phyloP scores from a whole-genome alignment of 2,888 invertebrate genomes.

The Patella caerulea region DNA sequence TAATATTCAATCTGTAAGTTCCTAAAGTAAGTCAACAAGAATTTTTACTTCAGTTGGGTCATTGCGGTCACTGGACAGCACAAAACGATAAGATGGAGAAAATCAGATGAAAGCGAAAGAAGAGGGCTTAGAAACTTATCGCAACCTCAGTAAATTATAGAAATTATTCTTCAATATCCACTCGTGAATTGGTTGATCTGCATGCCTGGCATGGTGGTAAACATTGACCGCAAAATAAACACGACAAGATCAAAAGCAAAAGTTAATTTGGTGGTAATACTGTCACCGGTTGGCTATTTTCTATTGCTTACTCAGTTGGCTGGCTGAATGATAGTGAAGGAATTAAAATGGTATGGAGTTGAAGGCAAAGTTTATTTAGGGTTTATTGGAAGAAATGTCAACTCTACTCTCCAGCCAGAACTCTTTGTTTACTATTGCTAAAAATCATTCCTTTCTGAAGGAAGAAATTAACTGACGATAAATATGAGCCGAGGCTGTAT shows the following conservation, averaged over 20 bases:
- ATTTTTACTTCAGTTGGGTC: no score
- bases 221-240: constrained; percentile 40
- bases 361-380: constrained; percentile 36
- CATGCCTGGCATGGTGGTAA: constrained; percentile 34
- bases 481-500: constrained; percentile 37
- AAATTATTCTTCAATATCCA: constrained; percentile 27
- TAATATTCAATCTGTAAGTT: no score
- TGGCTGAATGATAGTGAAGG: constrained; percentile 35
- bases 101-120: no score
- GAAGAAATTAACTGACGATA: constrained; percentile 44
- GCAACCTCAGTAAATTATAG: constrained; percentile 15
- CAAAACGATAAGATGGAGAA: no score
- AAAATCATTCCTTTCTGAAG: constrained; percentile 32
- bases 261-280: constrained; percentile 41
- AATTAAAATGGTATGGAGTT: constrained; percentile 33
- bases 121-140: no score
- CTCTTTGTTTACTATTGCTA: constrained; percentile 39
- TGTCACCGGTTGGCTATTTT: constrained; percentile 34
- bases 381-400: constrained; percentile 39
- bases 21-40: no score
- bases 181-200: constrained; percentile 33
- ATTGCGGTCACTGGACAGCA: no score
- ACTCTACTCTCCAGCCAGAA: constrained; percentile 24
- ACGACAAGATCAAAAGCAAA: constrained; percentile 42
- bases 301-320: constrained; percentile 31